Base-by-base conservation (phyloP, 2,888 invertebrate species). In the Eretmocerus hayati region DNA sequence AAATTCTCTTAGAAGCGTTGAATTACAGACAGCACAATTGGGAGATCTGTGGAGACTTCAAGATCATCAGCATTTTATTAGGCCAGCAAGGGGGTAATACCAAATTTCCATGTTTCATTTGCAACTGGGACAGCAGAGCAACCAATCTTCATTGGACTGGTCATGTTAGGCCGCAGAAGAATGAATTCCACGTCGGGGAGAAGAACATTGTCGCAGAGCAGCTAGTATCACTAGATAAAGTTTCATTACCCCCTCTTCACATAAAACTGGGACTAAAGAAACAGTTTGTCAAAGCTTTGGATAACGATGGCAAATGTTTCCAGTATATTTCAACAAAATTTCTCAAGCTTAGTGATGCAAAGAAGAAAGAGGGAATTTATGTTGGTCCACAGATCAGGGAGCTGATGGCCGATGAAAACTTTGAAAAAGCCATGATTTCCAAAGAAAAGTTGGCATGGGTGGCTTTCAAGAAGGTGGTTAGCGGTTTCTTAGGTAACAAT, bases 81-180 rank as follows among this genome's bases (percentile, higher is more conserved):
- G 63, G 62, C 4, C 57, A 60, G 44, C 62, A 65, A 53, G 42
- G 46, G n/a, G 61, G 62, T 9, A 61, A 54, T 39, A 60, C 58
- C 6, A 64, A 63, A 52, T 58, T 53, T 50, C 56, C 57, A 13
- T 60, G 58, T 26, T 62, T 62, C 40, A 45, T 61, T 13, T 62
- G 59, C 46, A 41, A 58, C 19, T 65, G 57, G 58, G 60, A 61
- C 50, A 59, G 61, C 49, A 52, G 58, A 46, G 59, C 46, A 52
- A 55, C 44, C 47, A 32, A 50, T 31, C 51, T 60, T 23, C 63
- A 63, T 45, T 61, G 57, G 47, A 43, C 42, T 19, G 46, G 54
- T 48, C 59, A 56, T 44, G 54, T 20, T 43, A 62, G 43, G 56
- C 43, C 38, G 16, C 5, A 30, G 4, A 11, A 19, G 18, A 8